Conservation (phyloP, 1,140 invertebrate species). For the Acromyrmex heyeri region DNA sequence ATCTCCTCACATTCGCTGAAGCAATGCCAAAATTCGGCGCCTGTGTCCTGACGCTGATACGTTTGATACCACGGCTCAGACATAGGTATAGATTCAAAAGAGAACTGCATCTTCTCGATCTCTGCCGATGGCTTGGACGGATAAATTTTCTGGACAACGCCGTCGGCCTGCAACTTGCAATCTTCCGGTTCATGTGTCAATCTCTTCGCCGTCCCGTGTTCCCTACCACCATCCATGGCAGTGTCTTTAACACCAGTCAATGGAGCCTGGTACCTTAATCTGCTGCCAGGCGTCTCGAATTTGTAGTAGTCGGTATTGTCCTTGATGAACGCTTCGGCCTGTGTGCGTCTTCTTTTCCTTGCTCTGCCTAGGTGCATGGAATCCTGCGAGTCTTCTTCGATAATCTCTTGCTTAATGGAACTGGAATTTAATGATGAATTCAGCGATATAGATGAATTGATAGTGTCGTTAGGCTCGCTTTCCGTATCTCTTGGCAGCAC, state of each 20-base stretch:
- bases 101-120: constrained; percentile 90
- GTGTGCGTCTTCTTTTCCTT: constrained; percentile 87
- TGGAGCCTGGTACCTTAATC: constrained; percentile 85
- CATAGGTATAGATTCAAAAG: constrained; percentile 91
- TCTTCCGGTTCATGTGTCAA: constrained; percentile 66
- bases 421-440: constrained; percentile 75
- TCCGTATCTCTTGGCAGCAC: constrained; percentile 85
- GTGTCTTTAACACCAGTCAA: constrained; percentile 78
- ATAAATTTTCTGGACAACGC: constrained; percentile 76
- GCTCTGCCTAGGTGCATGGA: constrained; percentile 75
- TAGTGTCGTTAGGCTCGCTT: constrained; percentile 77
- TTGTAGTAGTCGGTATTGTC: constrained; percentile 90
- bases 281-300: constrained; percentile 88
- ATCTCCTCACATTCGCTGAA: constrained; percentile 84
- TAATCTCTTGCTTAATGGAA: constrained; percentile 74
- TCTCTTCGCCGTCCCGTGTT: constrained; percentile 50
- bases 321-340: constrained; percentile 88
- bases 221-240: not conserved
- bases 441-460: constrained; percentile 47
- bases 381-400: constrained; percentile 83
- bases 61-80: constrained; percentile 93
- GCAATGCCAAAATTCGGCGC: constrained; percentile 87
- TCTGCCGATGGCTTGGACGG: constrained; percentile 87
- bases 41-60: constrained; percentile 91
- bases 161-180: constrained; percentile 64